Conservation (phyloP, 1,140 invertebrate genomes). For the Leptoteleia sp. region DNA sequence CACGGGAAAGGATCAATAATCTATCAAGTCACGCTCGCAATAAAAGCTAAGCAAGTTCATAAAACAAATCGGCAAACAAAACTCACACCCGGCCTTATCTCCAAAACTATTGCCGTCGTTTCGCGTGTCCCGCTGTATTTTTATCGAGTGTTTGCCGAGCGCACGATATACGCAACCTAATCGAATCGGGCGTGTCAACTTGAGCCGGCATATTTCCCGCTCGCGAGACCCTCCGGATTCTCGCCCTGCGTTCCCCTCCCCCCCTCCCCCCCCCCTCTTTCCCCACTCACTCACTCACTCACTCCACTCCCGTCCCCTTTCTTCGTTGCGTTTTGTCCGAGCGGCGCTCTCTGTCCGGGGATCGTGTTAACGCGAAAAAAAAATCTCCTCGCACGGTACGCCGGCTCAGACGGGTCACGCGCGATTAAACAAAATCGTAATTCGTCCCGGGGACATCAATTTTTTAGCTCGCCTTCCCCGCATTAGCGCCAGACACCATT, state of each 20-base stretch:
- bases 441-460: too few species aligned
- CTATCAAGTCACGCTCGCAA: conserved; percentile 4
- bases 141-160: conserved; percentile 53
- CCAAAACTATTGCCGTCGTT: conserved; percentile 6
- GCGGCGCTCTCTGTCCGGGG: background rate
- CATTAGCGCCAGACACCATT: too few species aligned
- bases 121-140: conserved; percentile 29
- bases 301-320: background rate
- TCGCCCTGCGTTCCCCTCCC: too few species aligned
- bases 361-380: conserved; percentile 63
- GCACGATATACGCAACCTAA: conserved; percentile 35
- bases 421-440: too few species aligned
- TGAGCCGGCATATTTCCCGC: conserved; percentile 28
- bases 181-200: conserved; percentile 47
- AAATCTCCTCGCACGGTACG: conserved; percentile 18
- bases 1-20: conserved; percentile 24
- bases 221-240: conserved; percentile 19
- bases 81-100: conserved; percentile 13
- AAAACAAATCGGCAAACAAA: conserved; percentile 46
- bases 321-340: conserved; percentile 3
- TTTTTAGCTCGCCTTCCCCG: too few species aligned
- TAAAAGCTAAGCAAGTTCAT: conserved; percentile 43
- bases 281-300: too few species aligned
- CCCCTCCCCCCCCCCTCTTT: too few species aligned
- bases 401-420: conserved; percentile 46